These are phyloP conservation scores for Axinella damicornis DNA, from an alignment of 37 sponge, comb jelly and placozoan genomes.

Conservation along the genomic window DNA sequence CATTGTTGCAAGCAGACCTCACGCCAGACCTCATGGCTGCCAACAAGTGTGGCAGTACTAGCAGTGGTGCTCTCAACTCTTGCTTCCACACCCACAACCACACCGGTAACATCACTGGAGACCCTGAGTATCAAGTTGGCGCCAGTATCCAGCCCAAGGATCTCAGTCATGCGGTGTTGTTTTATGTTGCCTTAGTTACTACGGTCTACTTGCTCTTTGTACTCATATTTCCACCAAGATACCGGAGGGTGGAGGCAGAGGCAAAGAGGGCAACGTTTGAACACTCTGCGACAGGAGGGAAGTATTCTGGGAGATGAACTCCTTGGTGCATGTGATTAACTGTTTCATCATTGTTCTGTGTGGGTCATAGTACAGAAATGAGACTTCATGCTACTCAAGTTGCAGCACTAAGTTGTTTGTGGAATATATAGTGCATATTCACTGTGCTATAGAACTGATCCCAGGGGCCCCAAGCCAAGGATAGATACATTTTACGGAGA, in stretches of 20 bases:
- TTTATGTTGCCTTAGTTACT: constrained; percentile 20
- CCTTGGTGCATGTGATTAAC: too few species aligned
- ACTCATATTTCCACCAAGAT: constrained; percentile 67
- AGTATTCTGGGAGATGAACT: too few species aligned
- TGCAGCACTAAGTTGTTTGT: too few species aligned
- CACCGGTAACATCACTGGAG: not conserved
- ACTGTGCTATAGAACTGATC: too few species aligned
- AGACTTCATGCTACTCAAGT: too few species aligned
- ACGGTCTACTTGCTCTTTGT: constrained; percentile 36
- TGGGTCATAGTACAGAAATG: too few species aligned
- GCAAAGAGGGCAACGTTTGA: constrained; percentile 37
- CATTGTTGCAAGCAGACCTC: not conserved
- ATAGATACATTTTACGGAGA: too few species aligned
- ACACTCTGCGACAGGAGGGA: not conserved
- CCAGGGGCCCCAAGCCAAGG: too few species aligned
- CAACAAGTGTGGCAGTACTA: constrained; percentile 12
- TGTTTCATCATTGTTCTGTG: too few species aligned
- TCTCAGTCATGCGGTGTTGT: constrained; percentile 37
- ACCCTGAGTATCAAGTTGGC: too few species aligned
- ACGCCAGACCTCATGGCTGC: not conserved
- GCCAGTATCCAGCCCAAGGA: constrained; percentile 24
- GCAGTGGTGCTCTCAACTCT: not conserved
- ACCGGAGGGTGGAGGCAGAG: constrained; percentile 65
- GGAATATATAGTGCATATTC: too few species aligned
- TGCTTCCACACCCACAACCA: not conserved